phyloP scores from a whole-genome alignment of 2,888 invertebrate species.

The Tillus elongatus region DNA sequence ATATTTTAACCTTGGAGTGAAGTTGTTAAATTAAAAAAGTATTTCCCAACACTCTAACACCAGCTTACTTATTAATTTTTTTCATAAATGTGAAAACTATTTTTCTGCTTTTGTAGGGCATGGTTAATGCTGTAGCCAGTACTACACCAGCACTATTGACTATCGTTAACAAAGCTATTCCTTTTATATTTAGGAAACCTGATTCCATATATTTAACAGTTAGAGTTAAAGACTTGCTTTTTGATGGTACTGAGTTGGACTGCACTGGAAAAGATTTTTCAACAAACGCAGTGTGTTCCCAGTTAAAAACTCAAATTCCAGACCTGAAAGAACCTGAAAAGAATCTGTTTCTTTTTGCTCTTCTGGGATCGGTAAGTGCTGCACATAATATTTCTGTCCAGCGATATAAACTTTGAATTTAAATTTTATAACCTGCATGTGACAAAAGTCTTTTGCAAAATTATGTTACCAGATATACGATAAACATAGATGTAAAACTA shows the following conservation, averaged over 20 bases:
- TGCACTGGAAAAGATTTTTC: constrained; percentile 67
- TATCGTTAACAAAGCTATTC: constrained; percentile 58
- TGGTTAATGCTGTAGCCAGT: constrained; percentile 48
- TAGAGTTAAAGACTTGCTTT: constrained; percentile 62
- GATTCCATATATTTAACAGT: constrained; percentile 52
- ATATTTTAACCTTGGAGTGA: too few species aligned
- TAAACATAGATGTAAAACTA: too few species aligned
- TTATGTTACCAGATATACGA: too few species aligned
- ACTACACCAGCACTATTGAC: constrained; percentile 60
- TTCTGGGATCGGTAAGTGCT: constrained; percentile 60
- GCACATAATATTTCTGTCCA: too few species aligned
- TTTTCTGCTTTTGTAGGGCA: constrained; percentile 46
- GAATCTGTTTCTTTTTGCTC: constrained; percentile 60
- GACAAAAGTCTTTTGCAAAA: too few species aligned
- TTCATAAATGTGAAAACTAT: too few species aligned
- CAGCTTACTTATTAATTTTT: too few species aligned
- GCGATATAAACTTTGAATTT: too few species aligned
- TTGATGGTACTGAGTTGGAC: constrained; percentile 62
- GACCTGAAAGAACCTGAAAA: constrained; percentile 50
- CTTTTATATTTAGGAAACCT: constrained; percentile 58
- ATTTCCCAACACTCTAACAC: too few species aligned
- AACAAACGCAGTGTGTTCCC: constrained; percentile 61
- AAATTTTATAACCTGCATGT: too few species aligned
- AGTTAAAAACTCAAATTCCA: constrained; percentile 54
- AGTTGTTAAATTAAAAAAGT: too few species aligned